phyloP scores from a whole-genome alignment of 2,113 vertebrate genomes.

The Arvicanthis niloticus region DNA sequence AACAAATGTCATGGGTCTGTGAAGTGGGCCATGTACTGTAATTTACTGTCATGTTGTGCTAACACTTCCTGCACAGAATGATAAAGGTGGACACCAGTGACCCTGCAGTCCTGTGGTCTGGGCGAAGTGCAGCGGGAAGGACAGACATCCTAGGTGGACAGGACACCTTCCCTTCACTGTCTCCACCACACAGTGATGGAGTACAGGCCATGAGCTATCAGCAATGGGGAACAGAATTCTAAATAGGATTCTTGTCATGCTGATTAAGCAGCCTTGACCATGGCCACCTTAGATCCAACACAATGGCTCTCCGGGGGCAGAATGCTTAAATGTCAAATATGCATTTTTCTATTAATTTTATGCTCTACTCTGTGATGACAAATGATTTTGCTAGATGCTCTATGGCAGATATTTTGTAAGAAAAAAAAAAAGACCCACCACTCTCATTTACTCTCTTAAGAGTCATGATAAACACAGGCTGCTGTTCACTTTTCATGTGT shows the following conservation, averaged over 20 bases:
- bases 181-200: background rate
- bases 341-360: background rate
- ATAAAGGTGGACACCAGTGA: background rate
- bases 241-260: background rate
- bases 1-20: background rate
- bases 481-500: background rate
- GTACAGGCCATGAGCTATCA: background rate
- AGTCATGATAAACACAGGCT: background rate
- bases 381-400: background rate
- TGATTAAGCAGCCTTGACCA: background rate
- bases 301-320: background rate
- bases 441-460: background rate
- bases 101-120: background rate
- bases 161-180: background rate
- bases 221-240: background rate
- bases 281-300: background rate
- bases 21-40: background rate
- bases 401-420: background rate
- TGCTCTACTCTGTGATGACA: background rate
- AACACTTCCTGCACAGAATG: background rate
- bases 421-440: background rate
- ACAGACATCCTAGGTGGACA: background rate
- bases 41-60: background rate
- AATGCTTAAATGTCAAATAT: background rate
- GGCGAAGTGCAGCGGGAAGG: background rate